Evolutionary conservation across 1,140 invertebrate species (phyloP).

Genomic region (Drosophila kikkawai): DNA sequence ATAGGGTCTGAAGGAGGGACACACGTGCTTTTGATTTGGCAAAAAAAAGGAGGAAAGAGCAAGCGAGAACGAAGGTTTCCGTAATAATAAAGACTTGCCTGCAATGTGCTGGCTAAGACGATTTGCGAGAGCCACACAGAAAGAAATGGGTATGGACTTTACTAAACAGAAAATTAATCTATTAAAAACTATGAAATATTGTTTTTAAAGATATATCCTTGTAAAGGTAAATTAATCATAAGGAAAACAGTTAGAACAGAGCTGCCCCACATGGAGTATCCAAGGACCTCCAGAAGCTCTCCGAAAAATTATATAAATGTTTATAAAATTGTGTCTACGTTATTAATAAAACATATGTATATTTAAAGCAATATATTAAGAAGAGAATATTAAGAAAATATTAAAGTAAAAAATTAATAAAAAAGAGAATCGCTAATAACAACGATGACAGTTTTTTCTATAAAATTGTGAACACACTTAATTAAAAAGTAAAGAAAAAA

Average conservation of each 20-base stretch:
- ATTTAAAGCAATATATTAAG: not conserved
- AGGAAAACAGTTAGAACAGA: not conserved
- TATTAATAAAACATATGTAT: not conserved
- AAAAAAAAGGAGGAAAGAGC: conserved; percentile 36
- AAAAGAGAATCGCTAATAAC: not conserved
- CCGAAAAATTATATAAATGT: no score
- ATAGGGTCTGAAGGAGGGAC: conserved; percentile 19
- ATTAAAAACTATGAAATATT: not conserved
- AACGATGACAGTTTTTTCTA: not conserved
- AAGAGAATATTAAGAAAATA: not conserved
- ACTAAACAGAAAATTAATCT: not conserved
- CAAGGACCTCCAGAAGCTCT: no score
- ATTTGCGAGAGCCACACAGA: conserved; percentile 48
- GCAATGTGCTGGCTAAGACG: conserved; percentile 65
- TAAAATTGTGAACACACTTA: no score
- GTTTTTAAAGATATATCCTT: not conserved
- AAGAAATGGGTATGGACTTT: not conserved
- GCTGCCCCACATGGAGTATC: not conserved
- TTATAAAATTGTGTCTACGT: no score
- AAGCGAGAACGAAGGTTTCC: conserved; percentile 25
- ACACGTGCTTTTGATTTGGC: conserved; percentile 76
- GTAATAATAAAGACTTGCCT: conserved; percentile 70
- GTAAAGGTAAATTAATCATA: not conserved
- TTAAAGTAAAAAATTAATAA: no score
- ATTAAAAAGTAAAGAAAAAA: no score